phyloP scores from a whole-genome alignment of 2,113 vertebrate genomes.

The Vulpes ferrilata region DNA sequence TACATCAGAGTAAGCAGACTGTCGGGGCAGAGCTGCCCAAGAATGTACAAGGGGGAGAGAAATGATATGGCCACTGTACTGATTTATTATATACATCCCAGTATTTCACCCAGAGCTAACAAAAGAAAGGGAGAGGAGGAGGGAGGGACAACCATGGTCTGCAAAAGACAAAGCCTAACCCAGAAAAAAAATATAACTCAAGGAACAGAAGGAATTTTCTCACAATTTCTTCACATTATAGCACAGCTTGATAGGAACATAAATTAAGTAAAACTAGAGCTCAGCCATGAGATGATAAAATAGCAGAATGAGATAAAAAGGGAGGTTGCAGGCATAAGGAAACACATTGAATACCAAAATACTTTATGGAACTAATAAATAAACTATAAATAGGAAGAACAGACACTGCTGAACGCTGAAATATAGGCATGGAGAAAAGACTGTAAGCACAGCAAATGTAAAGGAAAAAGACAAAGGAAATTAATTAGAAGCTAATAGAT shows the following conservation, averaged over 20 bases:
- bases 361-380: conserved; percentile 75
- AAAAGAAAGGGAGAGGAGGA: background rate
- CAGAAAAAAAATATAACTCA: conserved; percentile 41
- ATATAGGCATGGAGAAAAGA: background rate
- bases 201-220: conserved; percentile 55
- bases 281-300: conserved; percentile 68
- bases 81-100: background rate
- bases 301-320: conserved; percentile 55
- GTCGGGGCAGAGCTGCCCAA: background rate
- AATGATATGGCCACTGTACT: rapidly evolving
- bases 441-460: conserved; percentile 33
- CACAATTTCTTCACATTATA: conserved; percentile 60
- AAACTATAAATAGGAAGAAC: conserved; percentile 70
- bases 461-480: conserved; percentile 35
- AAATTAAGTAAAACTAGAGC: conserved; percentile 72
- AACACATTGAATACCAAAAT: conserved; percentile 70
- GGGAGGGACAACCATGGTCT: background rate
- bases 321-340: conserved; percentile 40
- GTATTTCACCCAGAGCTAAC: background rate
- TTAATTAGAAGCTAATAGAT: conserved; percentile 23
- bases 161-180: conserved; percentile 22
- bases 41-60: background rate
- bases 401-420: conserved; percentile 51
- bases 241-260: conserved; percentile 61
- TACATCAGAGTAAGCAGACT: background rate